Percentiles rank a stretch among this genome's conserved stretches.
phyloP scores from a whole-genome alignment of 2,113 vertebrate species.

The Rana temporaria region DNA sequence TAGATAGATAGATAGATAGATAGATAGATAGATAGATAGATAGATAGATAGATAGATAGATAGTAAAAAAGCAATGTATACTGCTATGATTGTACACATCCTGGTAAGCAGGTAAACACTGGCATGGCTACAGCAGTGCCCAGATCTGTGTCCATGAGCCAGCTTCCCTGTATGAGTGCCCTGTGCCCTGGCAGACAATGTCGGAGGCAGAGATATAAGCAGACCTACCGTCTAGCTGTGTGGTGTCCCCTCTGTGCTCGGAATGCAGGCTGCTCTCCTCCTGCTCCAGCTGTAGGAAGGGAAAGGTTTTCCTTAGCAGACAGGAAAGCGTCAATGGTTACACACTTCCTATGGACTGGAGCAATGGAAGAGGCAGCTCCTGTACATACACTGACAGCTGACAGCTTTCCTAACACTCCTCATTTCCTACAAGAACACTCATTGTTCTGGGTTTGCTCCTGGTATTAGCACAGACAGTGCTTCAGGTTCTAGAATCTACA shows the following conservation, averaged over 20 bases:
- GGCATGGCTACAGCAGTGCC: too few relatives aligned
- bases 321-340: constrained; percentile 57
- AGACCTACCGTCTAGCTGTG: not conserved
- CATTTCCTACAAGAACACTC: constrained; percentile 1
- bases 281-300: constrained; percentile 22
- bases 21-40: too few relatives aligned
- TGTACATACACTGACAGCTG: not conserved
- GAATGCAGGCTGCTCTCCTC: constrained; percentile 13
- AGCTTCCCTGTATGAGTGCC: too few relatives aligned
- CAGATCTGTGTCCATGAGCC: too few relatives aligned
- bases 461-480: not conserved
- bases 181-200: too few relatives aligned
- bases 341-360: constrained; percentile 52
- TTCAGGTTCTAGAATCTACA: not conserved
- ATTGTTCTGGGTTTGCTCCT: constrained; percentile 3
- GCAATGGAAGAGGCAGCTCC: not conserved
- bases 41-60: too few relatives aligned
- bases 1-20: too few relatives aligned
- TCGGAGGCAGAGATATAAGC: too few relatives aligned
- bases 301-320: constrained; percentile 16
- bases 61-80: too few relatives aligned
- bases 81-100: too few relatives aligned
- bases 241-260: not conserved
- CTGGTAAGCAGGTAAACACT: too few relatives aligned
- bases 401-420: not conserved